Percentiles rank a stretch among this genome's conserved stretches.
Conservation (phyloP, 2,888 invertebrate genomes). For the Conchocele bisecta region DNA sequence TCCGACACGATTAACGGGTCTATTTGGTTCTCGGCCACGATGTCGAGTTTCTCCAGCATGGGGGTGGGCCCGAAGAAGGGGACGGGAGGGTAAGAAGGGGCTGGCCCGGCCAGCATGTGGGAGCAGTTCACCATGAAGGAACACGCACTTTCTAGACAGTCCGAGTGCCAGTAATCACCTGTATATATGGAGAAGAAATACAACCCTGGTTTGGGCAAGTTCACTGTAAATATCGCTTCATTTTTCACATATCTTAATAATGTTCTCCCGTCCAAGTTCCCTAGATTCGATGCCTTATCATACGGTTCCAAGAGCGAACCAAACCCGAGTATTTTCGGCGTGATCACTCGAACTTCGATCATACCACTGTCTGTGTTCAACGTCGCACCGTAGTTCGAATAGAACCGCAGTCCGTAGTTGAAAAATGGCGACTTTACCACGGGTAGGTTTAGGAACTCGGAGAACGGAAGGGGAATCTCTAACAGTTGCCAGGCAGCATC, state of each 20-base stretch:
- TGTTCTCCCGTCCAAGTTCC: slow-evolving; percentile 72
- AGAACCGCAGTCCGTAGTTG: slow-evolving; percentile 78
- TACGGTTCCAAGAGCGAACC: slow-evolving; percentile 75
- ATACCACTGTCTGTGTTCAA: slow-evolving; percentile 75
- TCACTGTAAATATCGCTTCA: slow-evolving; percentile 81
- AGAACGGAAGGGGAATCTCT: slow-evolving; percentile 82
- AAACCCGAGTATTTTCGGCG: slow-evolving; percentile 77
- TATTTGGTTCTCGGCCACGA: slow-evolving; percentile 67
- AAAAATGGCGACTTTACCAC: slow-evolving; percentile 84
- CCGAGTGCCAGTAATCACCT: slow-evolving; percentile 78
- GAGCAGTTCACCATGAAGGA: slow-evolving; percentile 78
- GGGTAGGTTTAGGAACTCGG: slow-evolving; percentile 83
- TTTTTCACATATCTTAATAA: slow-evolving; percentile 75
- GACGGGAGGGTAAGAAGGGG: slow-evolving; percentile 76
- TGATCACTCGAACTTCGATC: slow-evolving; percentile 76
- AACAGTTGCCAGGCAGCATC: slow-evolving; percentile 83
- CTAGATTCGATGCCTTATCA: slow-evolving; percentile 66
- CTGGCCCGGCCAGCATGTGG: slow-evolving; percentile 66
- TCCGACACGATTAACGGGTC: slow-evolving; percentile 76
- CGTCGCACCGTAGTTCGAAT: slow-evolving; percentile 77
- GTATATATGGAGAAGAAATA: slow-evolving; percentile 83
- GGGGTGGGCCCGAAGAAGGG: slow-evolving; percentile 79
- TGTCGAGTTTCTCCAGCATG: slow-evolving; percentile 71
- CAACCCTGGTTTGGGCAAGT: slow-evolving; percentile 81
- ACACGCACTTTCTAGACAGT: slow-evolving; percentile 80